Evolutionary conservation across 2,888 invertebrate species (phyloP).

Genomic region (Anthrax anthrax): DNA sequence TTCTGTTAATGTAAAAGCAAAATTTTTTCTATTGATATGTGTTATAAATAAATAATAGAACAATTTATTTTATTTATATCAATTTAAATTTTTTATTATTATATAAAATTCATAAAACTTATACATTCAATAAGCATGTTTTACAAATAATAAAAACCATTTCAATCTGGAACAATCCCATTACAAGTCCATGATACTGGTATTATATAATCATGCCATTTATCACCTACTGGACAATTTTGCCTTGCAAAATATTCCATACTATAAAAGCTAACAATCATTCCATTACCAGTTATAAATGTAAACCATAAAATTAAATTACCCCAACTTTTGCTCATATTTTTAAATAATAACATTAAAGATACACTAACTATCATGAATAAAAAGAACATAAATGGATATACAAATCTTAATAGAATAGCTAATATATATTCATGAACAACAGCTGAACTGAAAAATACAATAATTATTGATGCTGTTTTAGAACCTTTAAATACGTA

Average conservation of each 20-base stretch:
- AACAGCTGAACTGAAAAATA: conserved; percentile 67
- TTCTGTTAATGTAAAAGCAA: too few relatives aligned
- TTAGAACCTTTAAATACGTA: conserved; percentile 35
- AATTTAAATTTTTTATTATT: too few relatives aligned
- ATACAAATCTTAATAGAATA: conserved; percentile 69
- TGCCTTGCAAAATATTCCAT: conserved; percentile 48
- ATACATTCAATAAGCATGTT: too few relatives aligned
- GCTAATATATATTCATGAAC: conserved; percentile 80
- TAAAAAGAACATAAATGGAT: conserved; percentile 66
- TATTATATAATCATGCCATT: conserved; percentile 32
- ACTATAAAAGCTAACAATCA: conserved; percentile 49
- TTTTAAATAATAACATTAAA: conserved; percentile 39
- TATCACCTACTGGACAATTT: conserved; percentile 22
- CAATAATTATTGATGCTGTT: conserved; percentile 42
- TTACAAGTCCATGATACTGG: conserved; percentile 39
- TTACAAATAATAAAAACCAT: too few relatives aligned
- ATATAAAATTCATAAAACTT: too few relatives aligned
- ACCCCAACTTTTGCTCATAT: conserved; percentile 37
- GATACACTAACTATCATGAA: conserved; percentile 57
- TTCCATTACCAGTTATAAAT: conserved; percentile 62
- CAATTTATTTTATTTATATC: too few relatives aligned
- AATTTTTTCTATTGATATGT: too few relatives aligned
- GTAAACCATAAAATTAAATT: conserved; percentile 79
- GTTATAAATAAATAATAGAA: too few relatives aligned
- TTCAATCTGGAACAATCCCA: too few relatives aligned